Conservation (phyloP, 2,888 invertebrate genomes). For the Chromoteleia sp. region DNA sequence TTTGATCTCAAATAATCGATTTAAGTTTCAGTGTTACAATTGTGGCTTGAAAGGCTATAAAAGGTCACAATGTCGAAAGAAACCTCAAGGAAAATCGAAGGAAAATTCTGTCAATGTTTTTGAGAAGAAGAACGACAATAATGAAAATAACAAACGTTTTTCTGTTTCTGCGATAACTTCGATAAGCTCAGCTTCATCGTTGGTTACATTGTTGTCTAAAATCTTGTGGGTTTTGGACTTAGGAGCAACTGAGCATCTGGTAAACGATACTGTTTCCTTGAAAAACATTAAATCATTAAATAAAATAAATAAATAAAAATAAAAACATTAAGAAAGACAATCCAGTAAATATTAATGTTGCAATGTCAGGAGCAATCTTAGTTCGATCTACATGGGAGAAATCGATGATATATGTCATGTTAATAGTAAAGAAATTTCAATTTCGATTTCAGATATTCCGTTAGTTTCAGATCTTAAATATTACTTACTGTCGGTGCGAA, state of each 20-base stretch:
- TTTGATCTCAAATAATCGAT: background rate
- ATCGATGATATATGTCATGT: background rate
- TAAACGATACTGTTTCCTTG: slow-evolving; percentile 1
- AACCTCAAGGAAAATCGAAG: too few relatives aligned
- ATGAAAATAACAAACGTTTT: too few relatives aligned
- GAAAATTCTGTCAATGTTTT: too few relatives aligned
- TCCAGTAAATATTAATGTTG: slow-evolving; percentile 68
- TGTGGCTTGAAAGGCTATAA: slow-evolving; percentile 29
- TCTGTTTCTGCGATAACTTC: too few relatives aligned
- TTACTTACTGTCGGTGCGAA: too few relatives aligned
- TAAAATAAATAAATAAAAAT: too few relatives aligned
- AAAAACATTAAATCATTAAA: slow-evolving; percentile 55
- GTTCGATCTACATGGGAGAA: background rate
- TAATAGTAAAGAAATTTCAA: background rate
- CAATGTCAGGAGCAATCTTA: background rate
- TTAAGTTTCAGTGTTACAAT: slow-evolving; percentile 20
- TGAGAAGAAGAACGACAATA: too few relatives aligned
- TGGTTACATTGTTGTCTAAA: too few relatives aligned
- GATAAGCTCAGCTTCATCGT: too few relatives aligned
- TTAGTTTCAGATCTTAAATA: too few relatives aligned
- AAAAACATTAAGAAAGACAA: slow-evolving; percentile 44
- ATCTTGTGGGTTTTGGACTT: slow-evolving; percentile 74
- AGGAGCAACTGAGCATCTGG: slow-evolving; percentile 58
- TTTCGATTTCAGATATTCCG: too few relatives aligned
- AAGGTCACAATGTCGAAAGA: slow-evolving; percentile 1